Conservation (phyloP, 1,140 invertebrate genomes). For the Heliconius nattereri region DNA sequence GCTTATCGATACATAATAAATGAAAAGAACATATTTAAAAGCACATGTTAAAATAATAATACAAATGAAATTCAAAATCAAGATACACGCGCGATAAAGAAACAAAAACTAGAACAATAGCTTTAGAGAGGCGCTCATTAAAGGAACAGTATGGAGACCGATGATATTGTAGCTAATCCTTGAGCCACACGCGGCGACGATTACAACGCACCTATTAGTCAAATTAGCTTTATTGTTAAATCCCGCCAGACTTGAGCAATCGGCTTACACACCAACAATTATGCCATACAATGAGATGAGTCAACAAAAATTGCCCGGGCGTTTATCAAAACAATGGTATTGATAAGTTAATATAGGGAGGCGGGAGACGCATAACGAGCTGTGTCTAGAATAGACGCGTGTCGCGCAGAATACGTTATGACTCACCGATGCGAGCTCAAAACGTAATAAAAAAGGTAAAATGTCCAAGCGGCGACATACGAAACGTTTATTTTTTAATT, state of each 20-base stretch:
- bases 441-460: constrained; percentile 59
- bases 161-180: constrained; percentile 72
- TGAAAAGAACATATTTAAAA: constrained; percentile 18
- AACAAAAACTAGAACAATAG: constrained; percentile 73
- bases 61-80: constrained; percentile 45
- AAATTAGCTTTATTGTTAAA: constrained; percentile 80
- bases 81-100: constrained; percentile 41
- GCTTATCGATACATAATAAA: not conserved
- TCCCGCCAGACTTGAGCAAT: constrained; percentile 64
- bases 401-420: constrained; percentile 48
- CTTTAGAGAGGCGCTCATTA: constrained; percentile 65
- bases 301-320: constrained; percentile 74
- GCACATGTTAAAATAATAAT: constrained; percentile 40
- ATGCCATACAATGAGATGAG: constrained; percentile 75
- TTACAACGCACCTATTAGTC: constrained; percentile 80
- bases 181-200: constrained; percentile 78
- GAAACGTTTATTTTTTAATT: constrained; percentile 49
- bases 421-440: constrained; percentile 52
- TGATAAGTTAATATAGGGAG: constrained; percentile 79
- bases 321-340: constrained; percentile 81
- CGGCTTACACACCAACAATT: constrained; percentile 75
- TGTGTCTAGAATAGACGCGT: constrained; percentile 36
- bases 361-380: constrained; percentile 60
- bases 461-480: constrained; percentile 57
- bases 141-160: constrained; percentile 52